Conservation (phyloP, 2,888 invertebrate genomes). For the Lasioglossum vierecki region DNA sequence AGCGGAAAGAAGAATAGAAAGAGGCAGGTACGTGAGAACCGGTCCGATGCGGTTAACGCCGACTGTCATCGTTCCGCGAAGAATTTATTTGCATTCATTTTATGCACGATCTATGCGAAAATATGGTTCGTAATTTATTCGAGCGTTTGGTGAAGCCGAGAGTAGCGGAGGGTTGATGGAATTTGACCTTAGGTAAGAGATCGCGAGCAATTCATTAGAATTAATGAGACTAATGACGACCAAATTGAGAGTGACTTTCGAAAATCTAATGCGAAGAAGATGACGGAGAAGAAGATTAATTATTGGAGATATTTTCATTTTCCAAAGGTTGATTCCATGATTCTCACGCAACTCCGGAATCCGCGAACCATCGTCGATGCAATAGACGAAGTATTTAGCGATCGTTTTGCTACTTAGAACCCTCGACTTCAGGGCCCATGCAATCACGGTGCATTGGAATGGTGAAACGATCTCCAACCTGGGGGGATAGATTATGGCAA, state of each 20-base stretch:
- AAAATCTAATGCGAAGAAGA: not conserved
- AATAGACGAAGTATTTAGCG: slow-evolving; percentile 1
- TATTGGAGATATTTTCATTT: not conserved
- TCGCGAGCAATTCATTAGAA: not conserved
- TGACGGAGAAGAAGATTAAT: too few species aligned
- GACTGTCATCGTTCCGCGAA: not conserved
- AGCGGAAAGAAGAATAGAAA: not conserved
- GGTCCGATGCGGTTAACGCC: slow-evolving; percentile 11
- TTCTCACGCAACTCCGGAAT: not conserved
- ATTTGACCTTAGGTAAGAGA: not conserved
- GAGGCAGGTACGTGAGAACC: not conserved
- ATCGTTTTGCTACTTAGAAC: not conserved
- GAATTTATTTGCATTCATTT: slow-evolving; percentile 27
- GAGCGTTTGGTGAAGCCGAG: not conserved
- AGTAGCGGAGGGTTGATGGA: not conserved
- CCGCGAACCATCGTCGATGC: not conserved
- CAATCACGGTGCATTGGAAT: not conserved
- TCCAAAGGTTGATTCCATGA: not conserved
- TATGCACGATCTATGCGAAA: not conserved
- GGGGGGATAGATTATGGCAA: not conserved
- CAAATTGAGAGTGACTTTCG: not conserved
- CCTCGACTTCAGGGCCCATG: not conserved
- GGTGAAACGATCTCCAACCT: not conserved
- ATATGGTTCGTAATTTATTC: slow-evolving; percentile 7
- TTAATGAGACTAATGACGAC: not conserved